Evolutionary conservation across 2,888 invertebrate genomes (phyloP).

Genomic region (Leptura quadrifasciata): DNA sequence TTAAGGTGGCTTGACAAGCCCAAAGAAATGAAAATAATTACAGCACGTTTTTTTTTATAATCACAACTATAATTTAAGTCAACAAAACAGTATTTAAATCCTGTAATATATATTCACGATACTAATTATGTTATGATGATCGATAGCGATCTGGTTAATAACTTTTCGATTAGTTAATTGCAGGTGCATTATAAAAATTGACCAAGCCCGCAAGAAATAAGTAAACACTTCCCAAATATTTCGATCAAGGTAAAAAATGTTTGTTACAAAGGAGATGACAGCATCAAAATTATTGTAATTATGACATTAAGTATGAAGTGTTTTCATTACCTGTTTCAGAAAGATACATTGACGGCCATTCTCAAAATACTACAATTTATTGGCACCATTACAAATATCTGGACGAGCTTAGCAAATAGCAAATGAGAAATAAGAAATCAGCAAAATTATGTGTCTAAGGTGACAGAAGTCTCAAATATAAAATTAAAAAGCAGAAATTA

Average conservation of each 20-base stretch:
- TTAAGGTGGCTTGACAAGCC: background rate
- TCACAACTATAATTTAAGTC: background rate
- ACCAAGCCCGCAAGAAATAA: constrained; percentile 49
- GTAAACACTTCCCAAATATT: constrained; percentile 46
- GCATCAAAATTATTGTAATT: background rate
- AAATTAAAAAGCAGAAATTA: background rate
- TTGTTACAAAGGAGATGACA: background rate
- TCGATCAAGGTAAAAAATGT: constrained; percentile 31
- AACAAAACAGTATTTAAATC: constrained; percentile 1
- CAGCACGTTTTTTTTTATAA: constrained; percentile 20
- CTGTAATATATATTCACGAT: background rate
- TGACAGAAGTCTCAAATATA: background rate
- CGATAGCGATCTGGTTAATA: constrained; percentile 36
- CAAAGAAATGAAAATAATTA: background rate
- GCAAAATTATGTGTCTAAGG: constrained; percentile 57
- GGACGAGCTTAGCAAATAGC: constrained; percentile 51
- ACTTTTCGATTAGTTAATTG: constrained; percentile 45
- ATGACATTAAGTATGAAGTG: background rate
- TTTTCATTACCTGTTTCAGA: constrained; percentile 57
- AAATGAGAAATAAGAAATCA: constrained; percentile 55
- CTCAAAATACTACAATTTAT: constrained; percentile 61
- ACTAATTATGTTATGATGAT: constrained; percentile 26
- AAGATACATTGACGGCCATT: constrained; percentile 62
- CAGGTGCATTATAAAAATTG: constrained; percentile 49
- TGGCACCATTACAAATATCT: constrained; percentile 61